Evolutionary conservation across 1,140 invertebrate species (phyloP), one percentile per base, ranked within the genome.

Genomic region (Zaprionus africanus): DNA sequence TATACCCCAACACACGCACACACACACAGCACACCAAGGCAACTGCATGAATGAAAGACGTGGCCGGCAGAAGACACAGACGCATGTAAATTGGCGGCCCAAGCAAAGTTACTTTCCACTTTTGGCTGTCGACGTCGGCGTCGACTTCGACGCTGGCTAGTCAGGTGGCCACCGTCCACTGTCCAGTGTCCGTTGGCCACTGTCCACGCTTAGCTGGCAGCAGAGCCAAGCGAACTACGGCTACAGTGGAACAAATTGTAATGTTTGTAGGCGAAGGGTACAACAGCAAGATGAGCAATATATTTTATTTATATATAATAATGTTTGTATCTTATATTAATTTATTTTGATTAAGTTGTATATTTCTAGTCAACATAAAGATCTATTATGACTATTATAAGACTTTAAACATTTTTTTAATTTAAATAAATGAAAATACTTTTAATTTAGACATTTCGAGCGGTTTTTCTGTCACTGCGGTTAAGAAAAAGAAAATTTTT

Each of bases 61-160:
- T 56, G 67, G 59, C 62, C 64, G 71, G 67, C 75, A 58, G 46
- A n/a, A 51, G 46, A 51, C 17, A 72, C 69, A 51, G 46, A 72
- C 69, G 74, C 81, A 87, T 87, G 81, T 83, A 88, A 88, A 88
- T 87, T 80, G 69, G 74, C 69, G 64, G 74, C 63, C 58, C 78
- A 68, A 68, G 68, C 63, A 57, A 68, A 85, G 70, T 81, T 81
- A 81, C 85, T 84, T 88, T 88, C 75, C 84, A 90, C 85, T 88
- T 88, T 88, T 79, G 84, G 36, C 22, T 31, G 54, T 58, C 64
- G 51, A 51, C 13, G 56, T 15, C 59, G 62, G 19, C 59, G 64
- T 51, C 41, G n/a, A 46, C 41, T 7, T 6, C n/a, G 41, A 17
- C 41, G n/a, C 41, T 17, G 41, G n/a, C 41, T 17, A 46, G 74